A percentile compares a stretch with the other conserved stretches of the same genome.
phyloP scores from a whole-genome alignment of 2,113 vertebrate species.

The Polypterus senegalus region DNA sequence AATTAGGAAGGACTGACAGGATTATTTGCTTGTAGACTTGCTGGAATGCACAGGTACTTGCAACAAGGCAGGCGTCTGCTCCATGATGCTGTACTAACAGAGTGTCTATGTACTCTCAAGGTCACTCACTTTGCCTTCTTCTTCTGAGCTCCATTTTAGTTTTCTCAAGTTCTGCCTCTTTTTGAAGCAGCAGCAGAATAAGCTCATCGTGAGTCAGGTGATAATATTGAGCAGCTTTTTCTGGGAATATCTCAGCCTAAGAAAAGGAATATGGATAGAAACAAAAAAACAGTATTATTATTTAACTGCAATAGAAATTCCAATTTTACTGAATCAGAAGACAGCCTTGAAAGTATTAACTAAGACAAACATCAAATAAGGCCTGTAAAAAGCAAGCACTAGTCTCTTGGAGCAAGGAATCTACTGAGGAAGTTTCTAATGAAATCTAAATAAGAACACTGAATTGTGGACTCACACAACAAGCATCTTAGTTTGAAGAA shows the following conservation, averaged over 20 bases:
- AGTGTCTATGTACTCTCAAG: conserved; percentile 94
- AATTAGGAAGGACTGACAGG: conserved; percentile 26
- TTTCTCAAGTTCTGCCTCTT: conserved; percentile 62
- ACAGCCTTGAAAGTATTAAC: too few relatives aligned
- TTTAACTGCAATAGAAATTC: too few relatives aligned
- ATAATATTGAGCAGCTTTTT: conserved; percentile 75
- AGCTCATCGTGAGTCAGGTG: conserved; percentile 88
- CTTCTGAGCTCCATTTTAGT: conserved; percentile 72
- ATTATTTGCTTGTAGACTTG: conserved; percentile 48
- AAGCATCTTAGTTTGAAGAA: too few relatives aligned
- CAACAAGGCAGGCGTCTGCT: conserved; percentile 81
- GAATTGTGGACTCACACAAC: too few relatives aligned
- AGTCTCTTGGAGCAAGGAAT: too few relatives aligned
- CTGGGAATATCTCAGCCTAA: conserved; percentile 39
- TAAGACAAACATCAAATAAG: too few relatives aligned
- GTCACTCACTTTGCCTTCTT: conserved; percentile 67
- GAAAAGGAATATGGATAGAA: conserved; percentile 2
- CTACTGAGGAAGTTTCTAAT: too few relatives aligned
- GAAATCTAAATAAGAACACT: too few relatives aligned
- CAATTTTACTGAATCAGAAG: too few relatives aligned
- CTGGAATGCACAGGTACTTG: conserved; percentile 46
- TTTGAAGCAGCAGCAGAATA: conserved; percentile 72
- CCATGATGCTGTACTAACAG: conserved; percentile 95
- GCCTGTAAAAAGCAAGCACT: too few relatives aligned
- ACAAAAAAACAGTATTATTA: too few relatives aligned